Evolutionary conservation across 2,888 invertebrate genomes (phyloP).

Genomic region (Myopa testacea): DNA sequence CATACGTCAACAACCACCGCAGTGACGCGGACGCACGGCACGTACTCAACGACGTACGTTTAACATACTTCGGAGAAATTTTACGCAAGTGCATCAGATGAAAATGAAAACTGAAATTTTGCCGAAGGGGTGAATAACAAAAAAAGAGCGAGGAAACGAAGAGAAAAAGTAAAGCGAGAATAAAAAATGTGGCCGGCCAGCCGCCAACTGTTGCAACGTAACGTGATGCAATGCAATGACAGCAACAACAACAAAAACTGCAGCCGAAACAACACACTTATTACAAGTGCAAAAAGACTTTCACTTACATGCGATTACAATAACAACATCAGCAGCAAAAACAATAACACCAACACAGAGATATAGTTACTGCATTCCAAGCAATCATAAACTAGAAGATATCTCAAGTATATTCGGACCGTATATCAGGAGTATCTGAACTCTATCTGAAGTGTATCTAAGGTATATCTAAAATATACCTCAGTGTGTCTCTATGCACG

Average conservation of each 20-base stretch:
- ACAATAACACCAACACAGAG: neutral
- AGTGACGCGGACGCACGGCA: neutral
- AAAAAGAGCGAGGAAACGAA: conserved; percentile 2
- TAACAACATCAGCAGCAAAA: neutral
- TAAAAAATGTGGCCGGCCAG: neutral
- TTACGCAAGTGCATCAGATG: conserved; percentile 12
- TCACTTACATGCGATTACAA: conserved; percentile 11
- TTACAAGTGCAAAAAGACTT: conserved; percentile 28
- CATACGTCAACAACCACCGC: no score
- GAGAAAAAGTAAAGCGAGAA: neutral
- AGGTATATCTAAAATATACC: no score
- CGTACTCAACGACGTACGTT: neutral
- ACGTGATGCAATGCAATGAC: neutral
- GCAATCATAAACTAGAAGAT: no score
- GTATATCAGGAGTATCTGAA: no score
- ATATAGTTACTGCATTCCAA: no score
- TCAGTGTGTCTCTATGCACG: no score
- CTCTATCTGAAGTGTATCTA: no score
- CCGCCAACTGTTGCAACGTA: conserved; percentile 7
- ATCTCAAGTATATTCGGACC: no score
- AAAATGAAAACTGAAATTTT: conserved; percentile 17
- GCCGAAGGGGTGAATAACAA: neutral
- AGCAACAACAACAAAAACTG: neutral
- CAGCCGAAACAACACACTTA: neutral
- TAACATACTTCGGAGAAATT: conserved; percentile 18